A percentile compares a stretch with the other conserved stretches of the same genome.
Evolutionary conservation across 2,888 invertebrate genomes (phyloP).

Genomic region (Branchipolynoe longqiensis): DNA sequence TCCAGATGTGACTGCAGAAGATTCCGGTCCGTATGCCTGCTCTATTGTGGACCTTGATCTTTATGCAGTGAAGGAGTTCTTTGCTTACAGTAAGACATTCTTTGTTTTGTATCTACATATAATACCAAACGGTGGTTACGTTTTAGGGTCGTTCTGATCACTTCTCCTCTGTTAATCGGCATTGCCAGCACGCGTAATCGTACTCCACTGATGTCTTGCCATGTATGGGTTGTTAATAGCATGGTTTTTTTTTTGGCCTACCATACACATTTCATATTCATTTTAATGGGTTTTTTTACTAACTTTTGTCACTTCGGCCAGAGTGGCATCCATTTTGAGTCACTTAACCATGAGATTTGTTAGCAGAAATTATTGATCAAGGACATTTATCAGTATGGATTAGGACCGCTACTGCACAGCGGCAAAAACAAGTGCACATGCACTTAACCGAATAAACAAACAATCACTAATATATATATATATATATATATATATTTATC

Average conservation of each 20-base stretch:
- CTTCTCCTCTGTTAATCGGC: background rate
- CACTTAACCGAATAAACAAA: too few species aligned
- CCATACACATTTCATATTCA: too few species aligned
- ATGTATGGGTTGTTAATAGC: too few species aligned
- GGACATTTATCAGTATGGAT: too few species aligned
- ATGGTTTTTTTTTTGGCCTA: too few species aligned
- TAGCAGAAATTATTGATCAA: too few species aligned
- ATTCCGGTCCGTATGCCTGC: background rate
- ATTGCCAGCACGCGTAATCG: too few species aligned
- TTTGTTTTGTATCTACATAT: background rate
- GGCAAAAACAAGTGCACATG: too few species aligned
- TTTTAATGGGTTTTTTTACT: too few species aligned
- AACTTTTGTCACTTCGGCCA: background rate
- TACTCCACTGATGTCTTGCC: too few species aligned
- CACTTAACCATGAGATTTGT: too few species aligned
- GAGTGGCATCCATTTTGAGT: background rate
- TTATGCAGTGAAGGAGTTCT: background rate
- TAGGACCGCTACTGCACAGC: too few species aligned
- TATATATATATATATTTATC: background rate
- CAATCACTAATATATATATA: background rate
- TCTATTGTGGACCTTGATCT: background rate
- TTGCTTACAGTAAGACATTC: constrained; percentile 6
- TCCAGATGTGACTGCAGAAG: background rate
- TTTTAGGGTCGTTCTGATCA: background rate
- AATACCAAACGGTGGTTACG: background rate